phyloP scores from a whole-genome alignment of 2,113 vertebrate species.

The Ginglymostoma cirratum region DNA sequence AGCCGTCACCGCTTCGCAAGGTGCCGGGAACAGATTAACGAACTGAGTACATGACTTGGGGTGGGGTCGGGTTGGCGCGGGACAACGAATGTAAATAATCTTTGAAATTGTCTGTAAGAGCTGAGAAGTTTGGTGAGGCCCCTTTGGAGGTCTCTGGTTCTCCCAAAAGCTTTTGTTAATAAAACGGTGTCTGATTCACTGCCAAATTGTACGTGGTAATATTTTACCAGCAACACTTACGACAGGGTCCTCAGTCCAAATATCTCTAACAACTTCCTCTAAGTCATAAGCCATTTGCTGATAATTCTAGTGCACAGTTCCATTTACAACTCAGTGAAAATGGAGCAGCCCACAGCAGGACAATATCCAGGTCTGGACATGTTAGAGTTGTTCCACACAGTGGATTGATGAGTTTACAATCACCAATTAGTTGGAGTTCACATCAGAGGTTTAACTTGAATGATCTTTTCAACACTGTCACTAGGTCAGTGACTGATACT shows the following conservation, averaged over 20 bases:
- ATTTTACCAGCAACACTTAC: too few species aligned
- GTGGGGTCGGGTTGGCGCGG: too few species aligned
- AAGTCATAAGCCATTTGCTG: background rate
- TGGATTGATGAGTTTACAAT: background rate
- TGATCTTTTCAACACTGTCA: background rate
- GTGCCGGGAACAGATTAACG: too few species aligned
- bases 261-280: background rate
- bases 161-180: too few species aligned
- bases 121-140: too few species aligned
- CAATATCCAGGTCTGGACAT: background rate
- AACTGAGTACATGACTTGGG: too few species aligned
- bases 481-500: background rate
- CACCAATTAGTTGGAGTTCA: background rate
- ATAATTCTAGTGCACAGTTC: background rate
- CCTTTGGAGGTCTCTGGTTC: too few species aligned
- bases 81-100: too few species aligned
- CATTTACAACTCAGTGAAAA: background rate
- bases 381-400: background rate
- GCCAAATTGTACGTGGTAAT: too few species aligned
- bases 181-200: too few species aligned
- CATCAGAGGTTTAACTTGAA: background rate
- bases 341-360: background rate
- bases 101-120: too few species aligned
- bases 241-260: background rate
- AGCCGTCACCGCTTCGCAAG: too few species aligned